Conservation (phyloP, 2,113 vertebrate genomes). For the Bos taurus region DNA sequence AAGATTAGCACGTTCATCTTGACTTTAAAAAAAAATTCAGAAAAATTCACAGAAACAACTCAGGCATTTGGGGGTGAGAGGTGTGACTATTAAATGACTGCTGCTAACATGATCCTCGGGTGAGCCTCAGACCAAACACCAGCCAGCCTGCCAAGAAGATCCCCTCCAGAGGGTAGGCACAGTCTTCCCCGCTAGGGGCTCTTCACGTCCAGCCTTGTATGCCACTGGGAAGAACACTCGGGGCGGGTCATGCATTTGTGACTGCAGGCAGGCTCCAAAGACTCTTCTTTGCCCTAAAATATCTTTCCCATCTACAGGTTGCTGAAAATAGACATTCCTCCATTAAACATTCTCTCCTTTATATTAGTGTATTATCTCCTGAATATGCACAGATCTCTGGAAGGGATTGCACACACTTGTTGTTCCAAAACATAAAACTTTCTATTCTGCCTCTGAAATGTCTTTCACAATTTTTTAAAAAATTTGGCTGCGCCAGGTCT, state of each 20-base stretch:
- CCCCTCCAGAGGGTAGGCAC: background rate
- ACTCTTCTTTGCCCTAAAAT: background rate
- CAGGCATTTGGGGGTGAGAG: background rate
- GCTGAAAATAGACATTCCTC: background rate
- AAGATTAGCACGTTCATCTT: conserved; percentile 56
- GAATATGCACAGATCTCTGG: background rate
- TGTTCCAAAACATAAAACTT: background rate
- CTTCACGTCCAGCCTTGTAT: background rate
- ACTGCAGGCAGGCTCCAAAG: background rate
- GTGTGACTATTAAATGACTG: conserved; percentile 24
- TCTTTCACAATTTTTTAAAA: background rate
- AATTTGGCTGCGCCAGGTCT: background rate
- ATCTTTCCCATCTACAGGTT: background rate
- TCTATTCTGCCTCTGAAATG: background rate
- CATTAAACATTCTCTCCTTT: background rate
- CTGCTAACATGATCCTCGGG: conserved; percentile 4
- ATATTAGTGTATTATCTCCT: background rate
- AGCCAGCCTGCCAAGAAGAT: background rate
- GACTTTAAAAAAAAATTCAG: conserved; percentile 25
- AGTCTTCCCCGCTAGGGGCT: background rate
- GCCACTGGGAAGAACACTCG: background rate
- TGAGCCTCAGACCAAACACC: background rate
- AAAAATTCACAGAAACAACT: conserved; percentile 49
- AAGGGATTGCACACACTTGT: background rate
- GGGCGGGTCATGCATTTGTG: background rate